Base-by-base conservation (phyloP, 2,888 invertebrate species). In the Philopedon plagiatum region DNA sequence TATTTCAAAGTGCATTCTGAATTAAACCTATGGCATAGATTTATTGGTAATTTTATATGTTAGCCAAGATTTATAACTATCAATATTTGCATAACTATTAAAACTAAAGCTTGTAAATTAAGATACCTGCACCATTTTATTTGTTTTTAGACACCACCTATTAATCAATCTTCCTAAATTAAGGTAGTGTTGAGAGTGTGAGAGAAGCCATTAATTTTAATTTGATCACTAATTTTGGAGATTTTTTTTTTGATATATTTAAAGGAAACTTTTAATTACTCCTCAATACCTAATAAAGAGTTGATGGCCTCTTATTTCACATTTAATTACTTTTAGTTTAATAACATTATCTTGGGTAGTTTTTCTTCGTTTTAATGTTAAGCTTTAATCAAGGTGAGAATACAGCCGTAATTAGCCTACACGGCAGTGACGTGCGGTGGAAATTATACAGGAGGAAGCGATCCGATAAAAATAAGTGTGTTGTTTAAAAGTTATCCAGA, bases 101-200 rank as follows among this genome's bases (percentile, higher is more conserved):
- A 21, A 5, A 41, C 15, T 49, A 5, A 7, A 21, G 21, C n/a
- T 49, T 49, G 21, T 49, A 23, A 49, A 49, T 49, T 49, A 49
- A 26, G 49, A 23, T 49, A 49, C 26, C 9, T 2, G 51, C n/a
- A 39, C 3, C 15, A 39, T 39, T 15, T 39, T n/a, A 39, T 39
- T n/a, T 39, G 15, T 39, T 39, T 39, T 5, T 39, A 15, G 15
- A 39, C 39, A 39, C 5, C 29, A 56, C 29, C 19, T 19, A 58
- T 58, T 39, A 39, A 58, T 58, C 58, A 58, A 58, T 13, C 32
- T 15, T 11, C n/a, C 9, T 37, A 39, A 58, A 37, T 37, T 18
- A 39, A 39, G 58, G 58, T 39, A 58, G 39, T 58, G 58, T 18
- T 37, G 39, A 58, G 13, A 58, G 58, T 37, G 58, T 39, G 39